Conservation (phyloP, 2,888 invertebrate species). For the Herminia tarsipennalis region DNA sequence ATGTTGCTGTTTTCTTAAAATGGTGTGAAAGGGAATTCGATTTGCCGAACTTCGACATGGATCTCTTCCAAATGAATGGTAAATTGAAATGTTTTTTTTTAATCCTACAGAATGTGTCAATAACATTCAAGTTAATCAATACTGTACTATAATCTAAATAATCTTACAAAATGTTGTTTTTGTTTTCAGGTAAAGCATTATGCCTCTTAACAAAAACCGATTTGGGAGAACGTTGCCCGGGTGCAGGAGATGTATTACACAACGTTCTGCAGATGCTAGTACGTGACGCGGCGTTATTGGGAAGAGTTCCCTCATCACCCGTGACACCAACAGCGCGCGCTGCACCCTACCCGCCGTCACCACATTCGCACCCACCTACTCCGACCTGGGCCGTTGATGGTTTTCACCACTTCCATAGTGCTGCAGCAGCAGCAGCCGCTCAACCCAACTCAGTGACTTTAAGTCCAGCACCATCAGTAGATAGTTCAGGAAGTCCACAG, state of each 20-base stretch:
- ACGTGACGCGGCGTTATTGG: constrained; percentile 91
- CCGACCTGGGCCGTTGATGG: constrained; percentile 90
- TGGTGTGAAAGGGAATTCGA: constrained; percentile 98
- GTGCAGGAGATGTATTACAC: constrained; percentile 97
- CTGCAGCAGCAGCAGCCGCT: constrained; percentile 80
- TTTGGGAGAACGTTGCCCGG: constrained; percentile 95
- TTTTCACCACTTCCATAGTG: constrained; percentile 88
- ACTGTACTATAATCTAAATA: no score
- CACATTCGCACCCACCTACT: constrained; percentile 93
- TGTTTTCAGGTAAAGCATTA: constrained; percentile 92
- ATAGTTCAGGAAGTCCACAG: constrained; percentile 95
- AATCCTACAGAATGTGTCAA: not conserved
- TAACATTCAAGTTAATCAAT: no score
- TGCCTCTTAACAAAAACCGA: constrained; percentile 96
- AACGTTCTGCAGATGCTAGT: constrained; percentile 96
- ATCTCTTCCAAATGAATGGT: constrained; percentile 98
- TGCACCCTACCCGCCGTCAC: constrained; percentile 89
- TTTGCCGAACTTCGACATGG: constrained; percentile 95
- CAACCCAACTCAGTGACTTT: constrained; percentile 96
- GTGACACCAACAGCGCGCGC: constrained; percentile 93
- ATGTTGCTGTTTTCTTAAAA: constrained; percentile 93
- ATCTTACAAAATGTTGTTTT: constrained; percentile 36
- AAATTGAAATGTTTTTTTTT: constrained; percentile 27
- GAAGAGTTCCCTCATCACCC: constrained; percentile 92
- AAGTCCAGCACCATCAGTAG: constrained; percentile 95